These are phyloP conservation scores for Hycleus phaleratus DNA, from an alignment of 1,140 invertebrate genomes.

Conservation along the genomic window DNA sequence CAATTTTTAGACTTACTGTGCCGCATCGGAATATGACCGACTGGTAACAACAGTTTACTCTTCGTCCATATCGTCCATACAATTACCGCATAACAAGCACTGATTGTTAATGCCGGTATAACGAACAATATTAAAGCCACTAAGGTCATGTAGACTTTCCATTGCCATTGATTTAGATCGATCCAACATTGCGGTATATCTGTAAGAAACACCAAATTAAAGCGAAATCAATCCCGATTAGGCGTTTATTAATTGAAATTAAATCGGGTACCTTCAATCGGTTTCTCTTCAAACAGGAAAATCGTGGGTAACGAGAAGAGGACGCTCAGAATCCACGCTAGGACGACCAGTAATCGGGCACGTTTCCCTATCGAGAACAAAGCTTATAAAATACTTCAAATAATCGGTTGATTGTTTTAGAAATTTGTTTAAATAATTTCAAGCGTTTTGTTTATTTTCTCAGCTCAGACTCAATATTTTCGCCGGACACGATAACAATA, in stretches of 20 bases:
- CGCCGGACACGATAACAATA: too few species aligned
- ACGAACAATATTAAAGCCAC: conserved; percentile 79
- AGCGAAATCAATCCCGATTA: neutral
- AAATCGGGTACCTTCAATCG: conserved; percentile 56
- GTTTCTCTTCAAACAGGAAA: conserved; percentile 72
- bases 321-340: conserved; percentile 76
- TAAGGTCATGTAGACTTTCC: conserved; percentile 85
- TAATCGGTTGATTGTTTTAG: too few species aligned
- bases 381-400: too few species aligned
- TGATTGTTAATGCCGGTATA: conserved; percentile 82
- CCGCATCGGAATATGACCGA: conserved; percentile 29
- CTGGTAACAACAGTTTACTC: conserved; percentile 51
- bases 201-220: conserved; percentile 33
- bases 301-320: conserved; percentile 79
- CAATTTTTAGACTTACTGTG: conserved; percentile 22
- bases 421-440: too few species aligned
- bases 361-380: conserved; percentile 61
- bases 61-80: conserved; percentile 90
- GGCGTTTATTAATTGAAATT: neutral
- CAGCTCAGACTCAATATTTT: too few species aligned
- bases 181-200: conserved; percentile 85
- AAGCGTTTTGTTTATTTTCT: too few species aligned
- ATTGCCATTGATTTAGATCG: conserved; percentile 65
- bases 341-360: conserved; percentile 65
- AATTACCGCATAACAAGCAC: conserved; percentile 85